Evolutionary conservation across 2,797 vertebrate genomes (phyloP).

Genomic region (Clarias pachynema): DNA sequence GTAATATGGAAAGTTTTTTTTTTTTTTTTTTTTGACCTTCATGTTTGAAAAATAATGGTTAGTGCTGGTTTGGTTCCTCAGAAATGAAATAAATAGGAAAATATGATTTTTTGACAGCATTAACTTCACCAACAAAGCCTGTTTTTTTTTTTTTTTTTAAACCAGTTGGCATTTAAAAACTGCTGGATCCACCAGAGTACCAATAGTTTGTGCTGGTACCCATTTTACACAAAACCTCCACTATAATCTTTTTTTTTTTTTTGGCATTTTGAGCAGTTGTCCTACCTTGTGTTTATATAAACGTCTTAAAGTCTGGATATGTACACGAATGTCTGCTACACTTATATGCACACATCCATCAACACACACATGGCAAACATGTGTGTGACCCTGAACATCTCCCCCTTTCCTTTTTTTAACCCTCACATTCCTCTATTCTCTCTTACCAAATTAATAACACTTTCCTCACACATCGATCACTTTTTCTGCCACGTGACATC

Average conservation of each 20-base stretch:
- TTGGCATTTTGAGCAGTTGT: neutral
- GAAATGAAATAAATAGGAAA: neutral
- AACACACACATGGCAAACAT: slow-evolving; percentile 65
- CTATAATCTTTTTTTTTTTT: neutral
- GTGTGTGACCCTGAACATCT: slow-evolving; percentile 57
- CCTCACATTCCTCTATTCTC: slow-evolving; percentile 46
- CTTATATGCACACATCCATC: neutral
- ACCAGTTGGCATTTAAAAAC: neutral
- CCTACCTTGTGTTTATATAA: neutral
- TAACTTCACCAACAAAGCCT: neutral
- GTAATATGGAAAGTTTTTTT: neutral
- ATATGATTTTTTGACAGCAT: neutral
- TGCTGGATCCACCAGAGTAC: neutral
- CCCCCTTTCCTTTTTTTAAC: slow-evolving; percentile 37
- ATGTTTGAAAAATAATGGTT: slow-evolving; percentile 1
- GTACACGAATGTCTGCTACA: neutral
- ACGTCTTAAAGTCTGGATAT: neutral
- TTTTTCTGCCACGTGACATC: slow-evolving; percentile 47
- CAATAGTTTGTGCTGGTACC: neutral
- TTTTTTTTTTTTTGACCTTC: neutral
- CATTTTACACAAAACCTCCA: neutral
- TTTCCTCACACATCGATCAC: slow-evolving; percentile 44
- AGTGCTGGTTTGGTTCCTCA: neutral
- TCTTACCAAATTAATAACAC: slow-evolving; percentile 54
- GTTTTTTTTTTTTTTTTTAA: neutral